Conservation (phyloP, 2,113 vertebrate genomes). For the Nematolebias whitei region DNA sequence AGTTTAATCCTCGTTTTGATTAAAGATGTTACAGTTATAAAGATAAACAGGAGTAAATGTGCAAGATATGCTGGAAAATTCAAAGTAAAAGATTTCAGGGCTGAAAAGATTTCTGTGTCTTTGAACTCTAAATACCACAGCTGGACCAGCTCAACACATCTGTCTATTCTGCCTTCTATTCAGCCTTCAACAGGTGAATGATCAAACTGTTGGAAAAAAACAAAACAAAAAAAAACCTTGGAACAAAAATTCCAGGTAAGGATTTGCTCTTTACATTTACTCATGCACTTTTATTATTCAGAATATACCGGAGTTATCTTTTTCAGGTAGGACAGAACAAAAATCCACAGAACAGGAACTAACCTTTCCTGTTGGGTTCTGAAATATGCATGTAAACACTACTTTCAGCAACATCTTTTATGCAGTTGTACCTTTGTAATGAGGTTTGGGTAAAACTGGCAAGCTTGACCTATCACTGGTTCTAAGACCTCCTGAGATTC, state of each 20-base stretch:
- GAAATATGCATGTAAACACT: background rate
- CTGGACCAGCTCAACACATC: background rate
- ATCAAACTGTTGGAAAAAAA: background rate
- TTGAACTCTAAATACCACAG: background rate
- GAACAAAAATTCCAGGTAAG: background rate
- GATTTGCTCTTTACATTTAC: too few relatives aligned
- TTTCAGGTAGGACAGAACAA: too few relatives aligned
- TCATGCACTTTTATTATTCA: too few relatives aligned
- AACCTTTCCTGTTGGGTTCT: background rate
- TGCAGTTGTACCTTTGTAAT: constrained; percentile 90
- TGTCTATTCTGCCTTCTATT: too few relatives aligned
- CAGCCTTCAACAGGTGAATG: background rate
- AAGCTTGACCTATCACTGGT: constrained; percentile 86
- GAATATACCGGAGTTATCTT: too few relatives aligned
- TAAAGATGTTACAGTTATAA: background rate
- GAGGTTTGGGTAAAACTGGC: constrained; percentile 88
- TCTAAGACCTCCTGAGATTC: constrained; percentile 78
- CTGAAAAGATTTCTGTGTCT: background rate
- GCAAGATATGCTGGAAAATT: background rate
- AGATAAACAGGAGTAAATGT: too few relatives aligned
- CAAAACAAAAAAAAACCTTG: too few relatives aligned
- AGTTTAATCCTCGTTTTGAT: too few relatives aligned
- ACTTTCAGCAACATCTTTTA: background rate
- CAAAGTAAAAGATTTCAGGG: background rate
- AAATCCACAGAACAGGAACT: background rate